A percentile compares a stretch with the other conserved stretches of the same genome.
phyloP scores from a whole-genome alignment of 2,113 vertebrate species.

The Ailurus styani region DNA sequence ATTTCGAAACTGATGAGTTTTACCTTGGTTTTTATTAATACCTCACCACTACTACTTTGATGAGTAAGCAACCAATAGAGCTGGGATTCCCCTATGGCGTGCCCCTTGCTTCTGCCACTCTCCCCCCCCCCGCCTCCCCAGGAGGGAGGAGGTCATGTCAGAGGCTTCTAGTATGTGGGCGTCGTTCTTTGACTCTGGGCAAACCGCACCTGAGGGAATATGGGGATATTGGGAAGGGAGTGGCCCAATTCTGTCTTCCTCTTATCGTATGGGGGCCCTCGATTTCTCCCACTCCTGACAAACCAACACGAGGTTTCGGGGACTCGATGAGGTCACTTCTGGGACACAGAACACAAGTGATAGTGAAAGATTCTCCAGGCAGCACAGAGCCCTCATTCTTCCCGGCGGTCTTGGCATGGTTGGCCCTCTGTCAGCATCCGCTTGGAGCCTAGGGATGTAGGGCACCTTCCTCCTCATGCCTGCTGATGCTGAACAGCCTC shows the following conservation, averaged over 20 bases:
- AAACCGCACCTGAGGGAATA: background rate
- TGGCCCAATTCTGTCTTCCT: background rate
- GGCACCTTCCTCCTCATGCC: background rate
- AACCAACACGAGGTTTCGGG: background rate
- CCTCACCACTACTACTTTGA: background rate
- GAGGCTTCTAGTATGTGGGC: background rate
- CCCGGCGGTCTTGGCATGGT: too few relatives aligned
- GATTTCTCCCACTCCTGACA: background rate
- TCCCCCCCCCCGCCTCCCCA: background rate
- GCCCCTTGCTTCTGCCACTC: too few relatives aligned
- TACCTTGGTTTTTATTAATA: background rate
- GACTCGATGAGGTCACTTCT: background rate
- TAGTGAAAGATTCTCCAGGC: background rate
- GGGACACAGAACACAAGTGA: background rate
- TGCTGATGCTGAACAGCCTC: background rate
- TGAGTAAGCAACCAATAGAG: background rate
- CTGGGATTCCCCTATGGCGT: background rate
- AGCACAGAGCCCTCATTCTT: background rate
- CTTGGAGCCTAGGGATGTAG: background rate
- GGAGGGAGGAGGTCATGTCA: background rate
- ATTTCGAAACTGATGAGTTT: background rate
- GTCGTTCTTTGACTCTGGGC: background rate
- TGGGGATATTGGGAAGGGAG: fast-evolving
- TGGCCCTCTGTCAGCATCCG: background rate
- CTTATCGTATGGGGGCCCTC: background rate